Evolutionary conservation across 1,140 invertebrate genomes (phyloP).

Genomic region (Mamestra configurata): DNA sequence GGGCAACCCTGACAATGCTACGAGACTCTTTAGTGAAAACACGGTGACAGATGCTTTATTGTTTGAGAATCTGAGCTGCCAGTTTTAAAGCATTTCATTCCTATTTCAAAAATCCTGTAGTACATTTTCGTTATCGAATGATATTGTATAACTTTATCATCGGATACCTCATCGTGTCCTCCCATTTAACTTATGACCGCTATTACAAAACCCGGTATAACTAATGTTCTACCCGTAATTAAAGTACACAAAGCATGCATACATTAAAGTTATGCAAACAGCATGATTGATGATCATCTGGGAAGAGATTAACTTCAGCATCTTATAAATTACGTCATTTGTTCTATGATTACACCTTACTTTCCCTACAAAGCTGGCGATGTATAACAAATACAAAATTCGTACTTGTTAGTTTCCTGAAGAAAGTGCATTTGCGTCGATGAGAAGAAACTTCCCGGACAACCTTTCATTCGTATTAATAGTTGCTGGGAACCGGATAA

Average conservation of each 20-base stretch:
- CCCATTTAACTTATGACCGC: neutral
- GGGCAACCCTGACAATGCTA: conserved; percentile 11
- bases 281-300: conserved; percentile 42
- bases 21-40: neutral
- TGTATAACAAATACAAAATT: conserved; percentile 54
- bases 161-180: neutral
- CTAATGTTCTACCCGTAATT: conserved; percentile 17
- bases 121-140: neutral
- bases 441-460: conserved; percentile 54
- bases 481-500: conserved; percentile 43
- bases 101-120: neutral
- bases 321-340: conserved; percentile 26
- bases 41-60: neutral
- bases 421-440: conserved; percentile 64
- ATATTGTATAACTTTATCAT: neutral
- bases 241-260: conserved; percentile 26
- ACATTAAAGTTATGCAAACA: conserved; percentile 41
- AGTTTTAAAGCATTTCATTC: neutral
- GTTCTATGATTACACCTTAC: conserved; percentile 46
- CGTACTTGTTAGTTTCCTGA: conserved; percentile 65
- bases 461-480: conserved; percentile 46
- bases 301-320: conserved; percentile 20
- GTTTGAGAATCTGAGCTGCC: neutral
- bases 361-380: conserved; percentile 50
- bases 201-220: neutral